phyloP scores from a whole-genome alignment of 1,140 invertebrate species.

The Archivesica marissinica region DNA sequence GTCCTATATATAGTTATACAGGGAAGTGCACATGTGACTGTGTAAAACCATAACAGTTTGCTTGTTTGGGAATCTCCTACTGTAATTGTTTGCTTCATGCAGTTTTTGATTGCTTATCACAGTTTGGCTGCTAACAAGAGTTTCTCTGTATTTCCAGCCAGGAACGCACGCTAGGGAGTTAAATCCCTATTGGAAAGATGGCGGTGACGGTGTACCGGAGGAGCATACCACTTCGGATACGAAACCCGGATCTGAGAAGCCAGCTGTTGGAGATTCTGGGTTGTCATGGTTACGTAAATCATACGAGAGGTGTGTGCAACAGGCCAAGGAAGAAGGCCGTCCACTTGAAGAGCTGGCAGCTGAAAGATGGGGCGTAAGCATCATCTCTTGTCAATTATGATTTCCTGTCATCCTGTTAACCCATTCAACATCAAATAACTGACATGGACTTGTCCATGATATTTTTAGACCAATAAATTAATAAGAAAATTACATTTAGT shows the following conservation, averaged over 20 bases:
- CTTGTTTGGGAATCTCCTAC: no score
- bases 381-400: background rate
- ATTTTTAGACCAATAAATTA: no score
- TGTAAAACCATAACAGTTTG: no score
- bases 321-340: constrained; percentile 86
- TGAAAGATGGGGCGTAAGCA: constrained; percentile 87
- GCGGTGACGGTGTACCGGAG: constrained; percentile 91
- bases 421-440: no score
- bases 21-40: no score
- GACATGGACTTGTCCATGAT: no score
- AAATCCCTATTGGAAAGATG: constrained; percentile 97
- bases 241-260: constrained; percentile 10
- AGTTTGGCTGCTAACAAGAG: no score
- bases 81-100: no score
- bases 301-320: constrained; percentile 86
- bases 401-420: no score
- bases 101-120: no score
- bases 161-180: constrained; percentile 90
- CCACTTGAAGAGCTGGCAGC: constrained; percentile 87
- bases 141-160: constrained; percentile 87
- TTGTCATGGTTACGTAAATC: constrained; percentile 87
- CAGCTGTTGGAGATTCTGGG: constrained; percentile 74
- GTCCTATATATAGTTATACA: no score
- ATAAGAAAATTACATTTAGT: no score
- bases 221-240: constrained; percentile 55